Conservation (phyloP, 2,888 invertebrate species). For the Nesidiocoris tenuis region DNA sequence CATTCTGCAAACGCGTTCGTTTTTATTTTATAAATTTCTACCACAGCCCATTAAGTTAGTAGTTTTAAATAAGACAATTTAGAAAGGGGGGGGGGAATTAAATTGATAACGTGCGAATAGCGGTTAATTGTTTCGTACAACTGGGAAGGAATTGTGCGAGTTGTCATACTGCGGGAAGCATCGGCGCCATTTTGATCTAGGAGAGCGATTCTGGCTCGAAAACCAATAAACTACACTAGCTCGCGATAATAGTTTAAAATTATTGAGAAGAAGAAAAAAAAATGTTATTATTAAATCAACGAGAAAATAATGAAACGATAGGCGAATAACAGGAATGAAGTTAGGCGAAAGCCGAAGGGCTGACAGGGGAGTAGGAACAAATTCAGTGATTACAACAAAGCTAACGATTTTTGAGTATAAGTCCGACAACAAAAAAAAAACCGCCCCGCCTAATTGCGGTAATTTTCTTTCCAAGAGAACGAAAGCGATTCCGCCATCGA, state of each 20-base stretch:
- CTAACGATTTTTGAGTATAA: background rate
- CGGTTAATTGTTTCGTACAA: too few species aligned
- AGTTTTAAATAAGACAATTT: slow-evolving; percentile 28
- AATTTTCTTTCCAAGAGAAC: background rate
- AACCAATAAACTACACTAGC: too few species aligned
- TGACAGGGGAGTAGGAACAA: background rate
- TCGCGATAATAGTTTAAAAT: too few species aligned
- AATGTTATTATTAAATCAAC: too few species aligned
- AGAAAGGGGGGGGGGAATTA: slow-evolving; percentile 51
- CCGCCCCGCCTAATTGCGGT: background rate
- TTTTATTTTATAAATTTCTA: slow-evolving; percentile 51
- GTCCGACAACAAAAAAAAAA: background rate
- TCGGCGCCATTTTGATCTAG: background rate
- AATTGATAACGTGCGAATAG: slow-evolving; percentile 32
- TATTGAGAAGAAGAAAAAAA: too few species aligned
- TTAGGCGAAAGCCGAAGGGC: background rate
- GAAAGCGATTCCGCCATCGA: background rate
- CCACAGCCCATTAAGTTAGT: slow-evolving; percentile 52
- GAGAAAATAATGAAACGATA: background rate
- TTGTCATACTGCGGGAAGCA: slow-evolving; percentile 23
- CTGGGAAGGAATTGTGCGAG: slow-evolving; percentile 19
- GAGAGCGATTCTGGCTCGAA: too few species aligned
- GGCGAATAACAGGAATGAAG: background rate
- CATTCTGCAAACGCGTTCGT: slow-evolving; percentile 20
- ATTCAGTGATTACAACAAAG: background rate